These are phyloP conservation scores for Orius insidiosus DNA, from an alignment of 1,140 invertebrate species.

Conservation along the genomic window DNA sequence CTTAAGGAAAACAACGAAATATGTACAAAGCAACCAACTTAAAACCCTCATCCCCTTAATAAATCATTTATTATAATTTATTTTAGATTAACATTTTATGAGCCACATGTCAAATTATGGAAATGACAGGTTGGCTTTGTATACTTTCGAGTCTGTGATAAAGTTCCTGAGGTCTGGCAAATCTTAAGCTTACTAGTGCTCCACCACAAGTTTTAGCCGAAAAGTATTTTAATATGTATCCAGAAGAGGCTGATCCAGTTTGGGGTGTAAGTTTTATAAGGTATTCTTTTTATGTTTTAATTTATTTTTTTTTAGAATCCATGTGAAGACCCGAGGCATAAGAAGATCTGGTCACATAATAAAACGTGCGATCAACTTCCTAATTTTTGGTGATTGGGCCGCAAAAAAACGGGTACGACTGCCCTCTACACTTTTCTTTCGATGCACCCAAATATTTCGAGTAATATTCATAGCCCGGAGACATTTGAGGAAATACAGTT, in stretches of 20 bases:
- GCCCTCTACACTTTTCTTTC: slow-evolving; percentile 91
- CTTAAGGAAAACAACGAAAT: too few species aligned
- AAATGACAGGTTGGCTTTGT: slow-evolving; percentile 88
- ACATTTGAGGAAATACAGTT: slow-evolving; percentile 99
- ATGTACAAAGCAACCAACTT: too few species aligned
- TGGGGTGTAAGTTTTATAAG: slow-evolving; percentile 72
- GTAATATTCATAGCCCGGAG: slow-evolving; percentile 75
- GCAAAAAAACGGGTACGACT: slow-evolving; percentile 97
- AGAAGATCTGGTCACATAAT: slow-evolving; percentile 83
- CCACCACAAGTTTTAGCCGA: slow-evolving; percentile 80
- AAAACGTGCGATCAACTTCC: slow-evolving; percentile 89
- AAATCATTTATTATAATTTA: not conserved
- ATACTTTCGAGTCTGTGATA: slow-evolving; percentile 94
- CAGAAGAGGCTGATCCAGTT: slow-evolving; percentile 81
- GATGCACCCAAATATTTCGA: slow-evolving; percentile 86
- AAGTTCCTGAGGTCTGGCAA: slow-evolving; percentile 93
- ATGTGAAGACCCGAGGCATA: slow-evolving; percentile 82
- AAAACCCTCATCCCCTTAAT: too few species aligned
- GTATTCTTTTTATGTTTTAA: slow-evolving; percentile 9
- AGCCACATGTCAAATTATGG: slow-evolving; percentile 99
- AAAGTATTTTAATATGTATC: slow-evolving; percentile 85
- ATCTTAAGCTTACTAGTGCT: slow-evolving; percentile 71
- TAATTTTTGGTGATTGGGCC: slow-evolving; percentile 92
- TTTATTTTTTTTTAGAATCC: slow-evolving; percentile 65
- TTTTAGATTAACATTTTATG: slow-evolving; percentile 96